These are phyloP conservation scores for Chelonoidis abingdonii DNA, from an alignment of 2,113 vertebrate species.

Conservation along the genomic window DNA sequence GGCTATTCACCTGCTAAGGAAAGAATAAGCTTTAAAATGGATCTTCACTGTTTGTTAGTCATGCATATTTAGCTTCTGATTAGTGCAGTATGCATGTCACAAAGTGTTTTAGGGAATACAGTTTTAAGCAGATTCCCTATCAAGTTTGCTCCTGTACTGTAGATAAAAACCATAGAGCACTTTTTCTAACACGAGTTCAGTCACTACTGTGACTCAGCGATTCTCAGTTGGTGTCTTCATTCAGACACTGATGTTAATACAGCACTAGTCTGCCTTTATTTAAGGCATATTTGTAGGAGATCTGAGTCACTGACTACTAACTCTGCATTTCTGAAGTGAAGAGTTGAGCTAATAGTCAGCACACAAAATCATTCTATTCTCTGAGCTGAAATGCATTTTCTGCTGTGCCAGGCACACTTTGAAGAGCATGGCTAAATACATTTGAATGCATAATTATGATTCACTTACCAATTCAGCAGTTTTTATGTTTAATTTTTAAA, in stretches of 20 bases:
- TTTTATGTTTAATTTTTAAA: neutral
- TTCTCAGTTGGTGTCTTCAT: slow-evolving; percentile 19
- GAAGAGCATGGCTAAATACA: neutral
- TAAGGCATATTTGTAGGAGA: slow-evolving; percentile 54
- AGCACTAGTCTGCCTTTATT: slow-evolving; percentile 49
- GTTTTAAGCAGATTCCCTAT: neutral
- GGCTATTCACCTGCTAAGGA: rapidly evolving
- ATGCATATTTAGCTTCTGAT: neutral
- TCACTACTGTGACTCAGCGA: slow-evolving; percentile 45
- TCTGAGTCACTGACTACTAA: slow-evolving; percentile 55
- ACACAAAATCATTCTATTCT: neutral
- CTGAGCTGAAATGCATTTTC: neutral
- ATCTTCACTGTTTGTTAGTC: rapidly evolving
- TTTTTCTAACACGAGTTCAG: neutral
- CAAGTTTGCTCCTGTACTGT: neutral
- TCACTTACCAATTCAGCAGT: neutral
- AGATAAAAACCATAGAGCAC: neutral
- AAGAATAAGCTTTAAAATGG: rapidly evolving
- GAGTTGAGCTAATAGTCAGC: rapidly evolving
- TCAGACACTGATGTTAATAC: slow-evolving; percentile 54
- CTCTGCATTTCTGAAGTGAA: neutral
- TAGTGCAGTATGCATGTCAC: neutral
- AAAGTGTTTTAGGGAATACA: neutral
- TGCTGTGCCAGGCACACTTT: neutral
- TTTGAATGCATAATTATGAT: rapidly evolving